A percentile compares a stretch with the other conserved stretches of the same genome.
These are phyloP conservation scores for Oxycera nigricornis DNA, from an alignment of 2,888 invertebrate species.

Conservation along the genomic window DNA sequence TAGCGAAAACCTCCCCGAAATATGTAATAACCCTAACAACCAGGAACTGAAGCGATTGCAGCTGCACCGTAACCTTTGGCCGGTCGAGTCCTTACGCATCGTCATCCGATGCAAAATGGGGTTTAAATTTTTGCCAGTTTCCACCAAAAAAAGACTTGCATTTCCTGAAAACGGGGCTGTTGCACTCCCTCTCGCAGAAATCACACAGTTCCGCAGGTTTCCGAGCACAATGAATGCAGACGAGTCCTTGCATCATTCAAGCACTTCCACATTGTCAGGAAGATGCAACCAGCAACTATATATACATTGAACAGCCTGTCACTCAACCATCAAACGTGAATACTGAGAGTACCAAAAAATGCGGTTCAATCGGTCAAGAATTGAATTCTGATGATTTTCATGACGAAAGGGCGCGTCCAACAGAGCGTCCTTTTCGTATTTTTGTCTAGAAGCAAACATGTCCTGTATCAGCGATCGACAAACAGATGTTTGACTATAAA, in stretches of 20 bases:
- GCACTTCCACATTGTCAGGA: not conserved
- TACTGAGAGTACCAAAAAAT: not conserved
- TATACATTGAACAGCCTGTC: slow-evolving; percentile 26
- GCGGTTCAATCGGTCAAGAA: slow-evolving; percentile 7
- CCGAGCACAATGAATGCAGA: not conserved
- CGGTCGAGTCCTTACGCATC: slow-evolving; percentile 37
- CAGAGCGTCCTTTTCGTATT: not conserved
- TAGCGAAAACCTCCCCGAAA: not conserved
- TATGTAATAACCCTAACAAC: slow-evolving; percentile 20
- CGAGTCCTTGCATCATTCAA: not conserved
- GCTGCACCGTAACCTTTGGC: slow-evolving; percentile 41
- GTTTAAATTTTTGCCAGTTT: slow-evolving; percentile 36
- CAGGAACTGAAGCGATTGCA: slow-evolving; percentile 10
- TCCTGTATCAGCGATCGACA: not conserved
- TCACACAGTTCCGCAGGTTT: slow-evolving; percentile 6
- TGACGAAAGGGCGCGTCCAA: not conserved
- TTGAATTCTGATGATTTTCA: not conserved
- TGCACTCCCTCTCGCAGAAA: not conserved
- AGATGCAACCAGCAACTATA: slow-evolving; percentile 5
- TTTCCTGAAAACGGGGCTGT: slow-evolving; percentile 21
- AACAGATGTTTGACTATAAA: slow-evolving; percentile 18
- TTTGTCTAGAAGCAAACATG: not conserved
- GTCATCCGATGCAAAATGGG: slow-evolving; percentile 41
- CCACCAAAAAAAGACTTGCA: slow-evolving; percentile 34
- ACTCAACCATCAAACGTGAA: slow-evolving; percentile 15